Conservation (phyloP, 2,113 vertebrate genomes). For the Scolopax mira region DNA sequence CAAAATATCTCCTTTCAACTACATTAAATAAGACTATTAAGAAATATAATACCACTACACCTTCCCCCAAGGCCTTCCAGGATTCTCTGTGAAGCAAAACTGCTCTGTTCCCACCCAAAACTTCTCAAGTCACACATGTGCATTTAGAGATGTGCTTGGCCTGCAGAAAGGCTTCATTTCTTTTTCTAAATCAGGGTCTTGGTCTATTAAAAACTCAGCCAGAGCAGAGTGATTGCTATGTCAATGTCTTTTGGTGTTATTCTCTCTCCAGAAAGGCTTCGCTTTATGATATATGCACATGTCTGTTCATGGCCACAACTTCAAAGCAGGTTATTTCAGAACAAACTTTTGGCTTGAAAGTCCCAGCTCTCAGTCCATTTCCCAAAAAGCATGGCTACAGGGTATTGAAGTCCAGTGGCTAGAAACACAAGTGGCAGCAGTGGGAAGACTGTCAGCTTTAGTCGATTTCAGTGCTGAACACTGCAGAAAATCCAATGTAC, state of each 20-base stretch:
- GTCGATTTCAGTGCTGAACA: rapidly evolving
- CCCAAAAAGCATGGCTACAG: background rate
- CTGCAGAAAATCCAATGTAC: background rate
- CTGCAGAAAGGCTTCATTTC: background rate
- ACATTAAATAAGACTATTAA: background rate
- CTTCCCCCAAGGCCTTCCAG: background rate
- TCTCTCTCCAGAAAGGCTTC: background rate
- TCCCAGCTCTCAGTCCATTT: background rate
- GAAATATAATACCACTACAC: background rate
- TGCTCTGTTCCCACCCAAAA: background rate
- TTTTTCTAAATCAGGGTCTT: background rate
- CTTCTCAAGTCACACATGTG: background rate
- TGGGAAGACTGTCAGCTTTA: background rate
- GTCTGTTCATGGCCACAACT: background rate
- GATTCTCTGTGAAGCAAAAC: background rate
- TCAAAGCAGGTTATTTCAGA: background rate
- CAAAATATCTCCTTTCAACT: background rate
- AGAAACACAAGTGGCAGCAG: background rate
- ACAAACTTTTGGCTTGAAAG: background rate
- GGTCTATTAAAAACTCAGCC: background rate
- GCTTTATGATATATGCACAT: background rate
- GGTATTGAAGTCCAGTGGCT: background rate
- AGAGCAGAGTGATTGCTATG: background rate
- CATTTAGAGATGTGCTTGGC: background rate
- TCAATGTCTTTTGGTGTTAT: background rate